Percentiles rank a stretch among this genome's conserved stretches.
phyloP scores from a whole-genome alignment of 2,113 vertebrate species.

The mouse (Mus musculus) region GRCm39 chr19:5199001-5199500 shows the following conservation, averaged over 20 bases:
- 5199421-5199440: background rate
- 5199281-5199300: background rate
- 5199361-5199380: background rate
- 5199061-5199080: background rate
- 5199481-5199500: conserved; percentile 36
- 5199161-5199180: background rate
- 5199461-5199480: background rate
- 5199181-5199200: background rate
- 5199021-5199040: background rate
- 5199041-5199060: background rate
- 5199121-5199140: background rate
- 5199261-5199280: background rate
- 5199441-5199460: conserved; percentile 10
- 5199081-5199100: background rate
- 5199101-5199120: background rate
- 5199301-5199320: background rate
- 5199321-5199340: background rate
- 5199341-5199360: background rate
- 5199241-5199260: background rate
- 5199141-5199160: background rate
- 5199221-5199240: too few relatives aligned
- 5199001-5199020: background rate
- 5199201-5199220: background rate
- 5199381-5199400: background rate
- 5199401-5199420: background rate